Evolutionary conservation across 2,113 vertebrate species (phyloP), one percentile per base, ranked within the genome.

Genomic region (Cnemophilus loriae): DNA sequence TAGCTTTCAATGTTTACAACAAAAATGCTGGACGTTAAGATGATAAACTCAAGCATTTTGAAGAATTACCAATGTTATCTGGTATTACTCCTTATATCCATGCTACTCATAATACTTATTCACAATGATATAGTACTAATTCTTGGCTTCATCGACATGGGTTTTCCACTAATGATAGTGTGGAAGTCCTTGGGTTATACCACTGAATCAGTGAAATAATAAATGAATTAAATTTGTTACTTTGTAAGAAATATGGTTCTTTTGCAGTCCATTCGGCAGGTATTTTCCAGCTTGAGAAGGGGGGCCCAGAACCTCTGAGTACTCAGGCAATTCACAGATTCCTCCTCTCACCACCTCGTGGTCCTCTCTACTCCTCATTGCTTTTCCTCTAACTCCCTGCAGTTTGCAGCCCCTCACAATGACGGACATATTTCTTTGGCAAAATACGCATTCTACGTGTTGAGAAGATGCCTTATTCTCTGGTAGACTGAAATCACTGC

Each of bases 401-500:
- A 59, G 19, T 68, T 47, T 55, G 11, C 41, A 56, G 16, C 9
- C 4, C 6, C 10, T 56, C 16, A 23, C 21, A 39, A 32, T 1
- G 1, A 11, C 7, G 15, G 32, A 9, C 35, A 39, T 0, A 4
- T 24, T 46, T 23, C 41, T 10, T 23, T 2, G 1, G 3, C 4
- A 60, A 44, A 55, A 81, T 5, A 13, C 0, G 0, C 24, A 9
- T 5, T 55, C 9, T 14, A 5, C 1, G 10, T 53, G 39, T 47
- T 69, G 55, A 30, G 65, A 80, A 57, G 39, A 2, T 37, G 17
- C 8, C 9, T 47, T 67, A 5, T 24, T 33, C 20, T 42, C 37
- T 61, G 28, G 15, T 76, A 13, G 24, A 12, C 47, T 49, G 23
- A 63, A 77, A 44, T 73, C n/a, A 28, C 15, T 73, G 16, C n/a